Evolutionary conservation across 2,797 vertebrate species (phyloP).

Genomic region (Tokudaia muenninki): DNA sequence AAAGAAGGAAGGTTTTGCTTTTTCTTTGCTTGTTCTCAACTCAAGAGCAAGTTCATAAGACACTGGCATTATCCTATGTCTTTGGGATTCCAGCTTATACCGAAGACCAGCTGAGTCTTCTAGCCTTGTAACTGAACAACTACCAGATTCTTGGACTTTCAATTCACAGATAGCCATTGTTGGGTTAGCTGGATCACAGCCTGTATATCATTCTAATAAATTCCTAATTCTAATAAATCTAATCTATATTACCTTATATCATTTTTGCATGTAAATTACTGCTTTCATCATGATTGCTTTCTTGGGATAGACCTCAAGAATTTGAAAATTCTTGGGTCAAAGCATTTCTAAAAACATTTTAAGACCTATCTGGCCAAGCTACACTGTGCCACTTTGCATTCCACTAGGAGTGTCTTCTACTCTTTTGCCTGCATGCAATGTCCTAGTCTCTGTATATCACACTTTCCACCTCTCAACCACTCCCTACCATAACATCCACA

Average conservation of each 20-base stretch:
- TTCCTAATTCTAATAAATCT: background rate
- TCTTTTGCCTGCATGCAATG: background rate
- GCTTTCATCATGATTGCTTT: conserved; percentile 60
- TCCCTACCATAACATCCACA: background rate
- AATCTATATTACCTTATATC: conserved; percentile 11
- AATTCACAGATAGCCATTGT: background rate
- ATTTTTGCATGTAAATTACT: conserved; percentile 55
- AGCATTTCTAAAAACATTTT: conserved; percentile 17
- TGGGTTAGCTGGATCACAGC: background rate
- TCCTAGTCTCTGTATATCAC: background rate
- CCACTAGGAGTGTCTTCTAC: background rate
- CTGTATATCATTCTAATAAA: background rate
- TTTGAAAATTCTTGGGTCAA: conserved; percentile 49
- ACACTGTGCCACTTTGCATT: background rate
- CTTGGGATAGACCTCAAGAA: conserved; percentile 42
- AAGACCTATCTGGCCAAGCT: conserved; percentile 20
- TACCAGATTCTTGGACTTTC: background rate
- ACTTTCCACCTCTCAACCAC: background rate
- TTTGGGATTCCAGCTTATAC: background rate
- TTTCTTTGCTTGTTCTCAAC: background rate
- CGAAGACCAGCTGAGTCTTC: background rate
- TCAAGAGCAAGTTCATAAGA: background rate
- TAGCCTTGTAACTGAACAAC: background rate
- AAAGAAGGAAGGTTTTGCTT: background rate
- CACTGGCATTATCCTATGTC: background rate